Evolutionary conservation across 2,888 invertebrate genomes (phyloP), one percentile per base, ranked within the genome.

Genomic region (Drosophila recens): DNA sequence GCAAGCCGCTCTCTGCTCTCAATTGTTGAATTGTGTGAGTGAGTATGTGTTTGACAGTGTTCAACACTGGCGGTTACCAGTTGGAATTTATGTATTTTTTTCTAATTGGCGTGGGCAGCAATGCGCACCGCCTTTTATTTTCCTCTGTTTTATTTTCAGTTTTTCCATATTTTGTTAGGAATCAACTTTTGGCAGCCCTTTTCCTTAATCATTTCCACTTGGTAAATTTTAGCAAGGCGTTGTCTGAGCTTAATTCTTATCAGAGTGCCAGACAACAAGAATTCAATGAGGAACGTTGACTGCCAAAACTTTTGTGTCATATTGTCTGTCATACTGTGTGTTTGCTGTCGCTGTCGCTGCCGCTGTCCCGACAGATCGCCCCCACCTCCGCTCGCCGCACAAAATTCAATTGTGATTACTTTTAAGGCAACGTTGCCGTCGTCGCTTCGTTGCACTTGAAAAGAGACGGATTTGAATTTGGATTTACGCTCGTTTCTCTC

Each of bases 1-100:
- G 71, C 87, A 89, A 85, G 89, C 89, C 87, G 87, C 89, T 85
- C 84, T 87, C 74, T 40, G 49, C 72, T 79, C 86, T 80, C 87
- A 80, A 61, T 78, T 82, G 56, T 61, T 72, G 38, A 66, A 70
- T 72, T 66, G 65, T 61, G 68, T 72, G 56, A 40, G 52, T 70
- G 66, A 30, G 36, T 34, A 46, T 64, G 68, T 42, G 27, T 74
- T 75, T 56, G 57, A 54, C 66, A 70, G 75, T 77, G 56, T 75
- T 63, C 80, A 77, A 77, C 77, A 79, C 77, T 77, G 77, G 66
- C 69, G 59, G 33, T 63, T 62, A 49, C 69, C 64, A 75, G 67
- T 70, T 89, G 79, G 79, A 52, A 79, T 62, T 79, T 75, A 72
- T 71, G 74, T 70, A 72, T 62, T 73, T 79, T 79, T 83, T 89